Percentiles rank a stretch among this genome's conserved stretches.
Evolutionary conservation across 2,113 vertebrate genomes (phyloP).

Genomic region (Sus scrofa): T2T-Sscrofa CM000812.6:54725501-54726000

Average conservation of each 20-base stretch:
- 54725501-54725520: neutral
- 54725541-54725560: neutral
- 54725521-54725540: neutral
- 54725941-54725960: too few relatives aligned
- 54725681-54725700: neutral
- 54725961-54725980: neutral
- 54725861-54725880: too few relatives aligned
- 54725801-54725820: neutral
- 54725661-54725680: neutral
- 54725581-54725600: neutral
- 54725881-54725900: too few relatives aligned
- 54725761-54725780: slow-evolving; percentile 39
- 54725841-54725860: too few relatives aligned
- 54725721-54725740: neutral
- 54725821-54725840: too few relatives aligned
- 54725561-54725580: neutral
- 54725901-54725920: too few relatives aligned
- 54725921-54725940: too few relatives aligned
- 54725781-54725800: neutral
- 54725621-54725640: neutral
- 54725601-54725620: neutral
- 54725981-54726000: neutral
- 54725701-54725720: slow-evolving; percentile 30
- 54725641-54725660: neutral
- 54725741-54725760: neutral